Conservation (phyloP, 2,113 vertebrate species). For the Symphodus melops region DNA sequence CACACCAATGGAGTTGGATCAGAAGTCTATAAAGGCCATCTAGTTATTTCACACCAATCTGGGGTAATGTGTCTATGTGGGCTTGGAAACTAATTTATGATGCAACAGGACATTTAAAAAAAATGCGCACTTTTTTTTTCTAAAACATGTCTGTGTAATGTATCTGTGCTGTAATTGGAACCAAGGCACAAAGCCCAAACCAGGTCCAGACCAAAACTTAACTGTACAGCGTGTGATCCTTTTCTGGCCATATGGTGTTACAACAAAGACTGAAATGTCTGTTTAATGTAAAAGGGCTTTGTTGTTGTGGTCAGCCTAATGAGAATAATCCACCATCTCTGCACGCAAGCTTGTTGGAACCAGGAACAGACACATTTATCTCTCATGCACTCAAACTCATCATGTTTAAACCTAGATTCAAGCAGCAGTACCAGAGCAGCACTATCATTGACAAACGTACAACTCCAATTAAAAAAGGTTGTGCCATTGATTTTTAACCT, state of each 20-base stretch:
- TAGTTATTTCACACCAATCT: background rate
- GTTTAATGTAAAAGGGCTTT: background rate
- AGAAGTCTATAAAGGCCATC: background rate
- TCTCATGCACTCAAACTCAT: background rate
- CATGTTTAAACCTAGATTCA: background rate
- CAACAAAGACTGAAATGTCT: background rate
- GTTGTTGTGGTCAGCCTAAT: background rate
- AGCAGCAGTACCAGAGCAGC: background rate
- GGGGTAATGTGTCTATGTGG: background rate
- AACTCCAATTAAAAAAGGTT: too few species aligned
- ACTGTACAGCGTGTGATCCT: background rate
- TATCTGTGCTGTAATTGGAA: background rate
- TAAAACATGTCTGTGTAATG: background rate
- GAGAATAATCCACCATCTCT: background rate
- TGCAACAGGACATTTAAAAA: background rate
- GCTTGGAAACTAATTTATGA: background rate
- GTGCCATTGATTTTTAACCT: too few species aligned
- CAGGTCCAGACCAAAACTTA: background rate
- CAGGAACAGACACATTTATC: too few species aligned
- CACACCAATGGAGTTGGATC: background rate
- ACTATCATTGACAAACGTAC: background rate
- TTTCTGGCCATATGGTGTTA: background rate
- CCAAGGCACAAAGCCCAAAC: background rate
- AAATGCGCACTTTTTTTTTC: background rate
- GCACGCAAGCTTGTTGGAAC: background rate